Evolutionary conservation across 2,797 vertebrate genomes (phyloP).

Genomic region (Sarcoramphus papa): DNA sequence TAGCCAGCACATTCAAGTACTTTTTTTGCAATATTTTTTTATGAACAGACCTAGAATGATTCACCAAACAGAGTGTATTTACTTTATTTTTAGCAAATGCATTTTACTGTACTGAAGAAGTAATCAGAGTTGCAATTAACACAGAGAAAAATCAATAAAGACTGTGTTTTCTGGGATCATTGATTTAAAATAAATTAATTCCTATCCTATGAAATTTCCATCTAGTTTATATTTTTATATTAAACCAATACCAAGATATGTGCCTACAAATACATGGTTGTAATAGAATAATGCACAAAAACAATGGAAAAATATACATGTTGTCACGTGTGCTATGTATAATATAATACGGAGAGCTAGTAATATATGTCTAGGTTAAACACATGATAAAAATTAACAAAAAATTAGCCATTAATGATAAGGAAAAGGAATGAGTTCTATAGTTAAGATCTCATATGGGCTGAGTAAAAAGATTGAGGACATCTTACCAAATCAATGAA

Average conservation of each 20-base stretch:
- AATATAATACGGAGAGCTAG: background rate
- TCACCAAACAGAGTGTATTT: background rate
- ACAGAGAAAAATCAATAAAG: background rate
- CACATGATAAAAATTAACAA: background rate
- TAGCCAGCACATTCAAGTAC: background rate
- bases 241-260: background rate
- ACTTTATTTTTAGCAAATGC: background rate
- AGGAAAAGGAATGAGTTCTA: background rate
- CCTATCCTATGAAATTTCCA: background rate
- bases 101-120: background rate
- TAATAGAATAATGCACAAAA: background rate
- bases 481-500: background rate
- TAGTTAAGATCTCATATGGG: background rate
- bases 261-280: background rate
- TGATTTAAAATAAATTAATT: background rate
- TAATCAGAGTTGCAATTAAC: background rate
- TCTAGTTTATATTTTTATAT: background rate
- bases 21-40: background rate
- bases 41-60: background rate
- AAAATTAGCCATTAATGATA: background rate
- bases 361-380: background rate
- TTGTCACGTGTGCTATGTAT: background rate
- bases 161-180: background rate
- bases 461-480: background rate
- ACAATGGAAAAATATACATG: background rate